Percentiles rank a stretch among this genome's conserved stretches.
phyloP scores from a whole-genome alignment of 2,888 invertebrate genomes.

The Tipula lateralis region DNA sequence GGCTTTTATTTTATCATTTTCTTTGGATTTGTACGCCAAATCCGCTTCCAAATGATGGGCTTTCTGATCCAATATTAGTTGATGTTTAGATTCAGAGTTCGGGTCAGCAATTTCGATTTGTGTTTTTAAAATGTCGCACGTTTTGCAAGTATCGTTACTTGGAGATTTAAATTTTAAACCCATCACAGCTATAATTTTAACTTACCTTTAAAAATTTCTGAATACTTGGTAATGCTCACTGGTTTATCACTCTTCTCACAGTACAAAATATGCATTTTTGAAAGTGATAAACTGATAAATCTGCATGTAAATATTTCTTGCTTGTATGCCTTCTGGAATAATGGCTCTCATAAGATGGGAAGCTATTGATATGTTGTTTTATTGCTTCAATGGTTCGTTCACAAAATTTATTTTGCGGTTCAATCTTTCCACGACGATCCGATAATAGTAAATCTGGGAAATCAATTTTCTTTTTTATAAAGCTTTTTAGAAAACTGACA shows the following conservation, averaged over 20 bases:
- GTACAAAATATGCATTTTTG: too few relatives aligned
- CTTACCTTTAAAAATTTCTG: neutral
- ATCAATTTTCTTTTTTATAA: neutral
- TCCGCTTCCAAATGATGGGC: too few relatives aligned
- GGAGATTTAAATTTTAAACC: neutral
- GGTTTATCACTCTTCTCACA: too few relatives aligned
- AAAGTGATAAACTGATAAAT: too few relatives aligned
- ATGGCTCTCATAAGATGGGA: neutral
- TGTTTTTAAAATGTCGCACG: neutral
- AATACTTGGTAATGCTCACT: too few relatives aligned
- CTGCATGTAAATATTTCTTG: too few relatives aligned
- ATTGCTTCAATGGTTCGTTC: neutral
- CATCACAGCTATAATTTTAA: neutral
- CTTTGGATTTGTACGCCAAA: too few relatives aligned
- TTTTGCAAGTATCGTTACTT: neutral
- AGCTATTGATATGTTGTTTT: neutral
- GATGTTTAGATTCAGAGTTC: too few relatives aligned
- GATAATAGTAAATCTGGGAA: neutral
- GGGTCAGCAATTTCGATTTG: too few relatives aligned
- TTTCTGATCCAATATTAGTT: too few relatives aligned
- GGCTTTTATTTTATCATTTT: too few relatives aligned
- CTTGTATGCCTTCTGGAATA: neutral
- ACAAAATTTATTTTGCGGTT: neutral
- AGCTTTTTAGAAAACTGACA: neutral
- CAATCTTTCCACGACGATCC: neutral